Evolutionary conservation across 2,888 invertebrate species (phyloP), one percentile per base, ranked within the genome.

Genomic region (Leucophora obtusa): DNA sequence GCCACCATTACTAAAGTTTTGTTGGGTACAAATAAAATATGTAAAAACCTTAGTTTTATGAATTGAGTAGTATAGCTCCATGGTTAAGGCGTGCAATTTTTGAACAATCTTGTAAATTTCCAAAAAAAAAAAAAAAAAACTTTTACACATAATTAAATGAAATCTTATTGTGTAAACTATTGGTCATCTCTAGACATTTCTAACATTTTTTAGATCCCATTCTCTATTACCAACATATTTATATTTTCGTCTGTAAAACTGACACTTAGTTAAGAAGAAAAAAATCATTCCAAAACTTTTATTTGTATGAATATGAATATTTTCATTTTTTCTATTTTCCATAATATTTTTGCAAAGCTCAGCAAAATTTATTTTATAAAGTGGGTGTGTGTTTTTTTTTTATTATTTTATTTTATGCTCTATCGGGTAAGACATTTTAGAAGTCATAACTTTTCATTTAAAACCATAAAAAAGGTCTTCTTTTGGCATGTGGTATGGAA

Each of bases 361-460:
- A 77, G 76, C 65, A 65, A 77, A 70, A 77, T 71, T 65, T 77
- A 65, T 70, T 71, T 65, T 24, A 33, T 35, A 51, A 74, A 79
- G 58, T 63, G 73, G 68, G 56, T 50, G 68, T 60, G 35, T 24
- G 1, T 54, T 68, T 51, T 15, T 2, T 24, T n/a, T n/a, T n/a
- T n/a, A n/a, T n/a, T n/a, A n/a, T n/a, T n/a, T n/a, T n/a, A n/a
- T n/a, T n/a, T 58, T 56, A 7, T 21, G 51, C 14, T 58, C 2
- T 17, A 59, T 54, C 14, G 38, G 24, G 38, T 33, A 79, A 73
- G 74, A 74, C 65, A 65, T 60, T 82, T 72, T 73, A 50, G 28
- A 63, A 83, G 82, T 83, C 84, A 84, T 84, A 84, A 84, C 81
- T 84, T 84, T 83, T 84, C 83, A 84, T 84, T 84, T 84, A 77